phyloP scores from a whole-genome alignment of 2,113 vertebrate species.

The Erpornis zantholeuca region DNA sequence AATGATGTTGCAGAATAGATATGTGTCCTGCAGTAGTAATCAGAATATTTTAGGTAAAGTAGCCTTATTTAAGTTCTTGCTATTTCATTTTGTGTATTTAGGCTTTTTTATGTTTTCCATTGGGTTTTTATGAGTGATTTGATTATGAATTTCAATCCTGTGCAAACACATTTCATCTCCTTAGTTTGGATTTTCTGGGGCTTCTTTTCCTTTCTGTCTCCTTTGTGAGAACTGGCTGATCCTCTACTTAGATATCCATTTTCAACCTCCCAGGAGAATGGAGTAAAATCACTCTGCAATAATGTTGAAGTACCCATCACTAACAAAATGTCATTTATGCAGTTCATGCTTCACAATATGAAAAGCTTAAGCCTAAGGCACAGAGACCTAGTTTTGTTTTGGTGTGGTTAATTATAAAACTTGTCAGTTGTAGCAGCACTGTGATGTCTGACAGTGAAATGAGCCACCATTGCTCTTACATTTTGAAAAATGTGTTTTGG shows the following conservation, averaged over 20 bases:
- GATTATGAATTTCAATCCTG: constrained; percentile 21
- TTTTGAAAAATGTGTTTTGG: constrained; percentile 21
- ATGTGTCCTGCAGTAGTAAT: background rate
- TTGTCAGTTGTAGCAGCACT: background rate
- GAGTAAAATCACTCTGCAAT: constrained; percentile 2
- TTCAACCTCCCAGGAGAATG: background rate
- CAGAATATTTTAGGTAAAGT: background rate
- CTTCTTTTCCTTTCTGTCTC: background rate
- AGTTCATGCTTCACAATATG: constrained; percentile 19
- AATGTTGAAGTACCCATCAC: background rate
- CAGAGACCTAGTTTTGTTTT: constrained; percentile 60
- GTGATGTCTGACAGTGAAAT: constrained; percentile 37
- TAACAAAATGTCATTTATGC: background rate
- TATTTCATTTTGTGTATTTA: constrained; percentile 1
- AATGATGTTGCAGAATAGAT: background rate
- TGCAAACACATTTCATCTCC: background rate
- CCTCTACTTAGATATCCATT: background rate
- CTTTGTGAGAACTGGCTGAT: background rate
- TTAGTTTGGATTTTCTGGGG: background rate
- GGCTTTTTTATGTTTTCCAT: background rate
- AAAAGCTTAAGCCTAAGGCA: constrained; percentile 47
- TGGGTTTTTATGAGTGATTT: background rate
- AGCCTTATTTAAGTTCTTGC: background rate
- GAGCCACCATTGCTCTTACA: constrained; percentile 14
- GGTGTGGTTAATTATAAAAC: constrained; percentile 37